phyloP scores from a whole-genome alignment of 1,140 invertebrate genomes.

The Papilio glaucus region DNA sequence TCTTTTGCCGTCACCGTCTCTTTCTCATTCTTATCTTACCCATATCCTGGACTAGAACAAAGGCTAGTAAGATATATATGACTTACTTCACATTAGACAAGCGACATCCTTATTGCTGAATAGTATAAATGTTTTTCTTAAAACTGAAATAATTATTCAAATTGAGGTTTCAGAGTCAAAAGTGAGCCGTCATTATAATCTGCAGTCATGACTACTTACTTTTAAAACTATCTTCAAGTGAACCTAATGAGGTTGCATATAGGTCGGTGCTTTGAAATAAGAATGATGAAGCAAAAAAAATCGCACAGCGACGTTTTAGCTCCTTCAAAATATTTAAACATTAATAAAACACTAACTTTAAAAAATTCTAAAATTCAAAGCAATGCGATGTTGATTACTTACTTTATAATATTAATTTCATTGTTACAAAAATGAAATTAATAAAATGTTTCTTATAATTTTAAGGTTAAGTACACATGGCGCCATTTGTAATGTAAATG shows the following conservation, averaged over 20 bases:
- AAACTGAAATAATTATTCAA: too few species aligned
- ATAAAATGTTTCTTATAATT: not conserved
- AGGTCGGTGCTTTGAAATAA: constrained; percentile 12
- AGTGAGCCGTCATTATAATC: not conserved
- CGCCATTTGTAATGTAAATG: not conserved
- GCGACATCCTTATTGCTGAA: too few species aligned
- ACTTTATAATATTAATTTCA: not conserved
- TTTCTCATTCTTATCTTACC: too few species aligned
- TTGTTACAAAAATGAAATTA: not conserved
- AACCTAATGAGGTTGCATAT: constrained; percentile 18
- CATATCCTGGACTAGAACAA: too few species aligned
- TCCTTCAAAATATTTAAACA: not conserved
- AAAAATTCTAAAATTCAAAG: not conserved
- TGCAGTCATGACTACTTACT: not conserved
- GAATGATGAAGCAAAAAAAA: constrained; percentile 12
- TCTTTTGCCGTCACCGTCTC: too few species aligned
- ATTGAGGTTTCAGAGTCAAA: not conserved
- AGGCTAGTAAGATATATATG: too few species aligned
- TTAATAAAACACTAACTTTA: not conserved
- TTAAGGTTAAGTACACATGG: constrained; percentile 5
- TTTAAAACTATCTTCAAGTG: constrained; percentile 16
- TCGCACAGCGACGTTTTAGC: constrained; percentile 1
- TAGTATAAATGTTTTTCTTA: too few species aligned
- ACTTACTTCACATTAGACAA: too few species aligned
- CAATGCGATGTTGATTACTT: not conserved